Conservation (phyloP, 1,140 invertebrate genomes). For the Trachelipus rathkii region DNA sequence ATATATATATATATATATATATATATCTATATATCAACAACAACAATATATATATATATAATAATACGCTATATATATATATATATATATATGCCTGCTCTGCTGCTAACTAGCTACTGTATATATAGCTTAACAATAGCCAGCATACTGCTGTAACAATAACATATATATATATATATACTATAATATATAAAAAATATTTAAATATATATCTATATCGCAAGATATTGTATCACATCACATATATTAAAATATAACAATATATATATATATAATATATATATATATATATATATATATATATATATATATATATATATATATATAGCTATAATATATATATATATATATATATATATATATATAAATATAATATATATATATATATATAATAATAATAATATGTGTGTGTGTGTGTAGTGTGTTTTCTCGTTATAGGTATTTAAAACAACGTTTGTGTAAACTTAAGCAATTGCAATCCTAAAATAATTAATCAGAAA, state of each 20-base stretch:
- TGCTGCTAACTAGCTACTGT: too few relatives aligned
- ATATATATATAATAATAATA: too few relatives aligned
- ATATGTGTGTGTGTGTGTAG: too few relatives aligned
- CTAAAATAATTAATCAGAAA: too few relatives aligned
- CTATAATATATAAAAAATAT: background rate
- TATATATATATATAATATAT: slow-evolving; percentile 2
- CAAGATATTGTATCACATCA: too few relatives aligned
- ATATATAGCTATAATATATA: slow-evolving; percentile 13
- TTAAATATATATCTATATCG: background rate
- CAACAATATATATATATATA: slow-evolving; percentile 1
- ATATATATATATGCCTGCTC: slow-evolving; percentile 15
- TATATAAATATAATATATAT: background rate
- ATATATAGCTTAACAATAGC: too few relatives aligned
- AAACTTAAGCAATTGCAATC: too few relatives aligned
- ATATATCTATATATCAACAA: background rate
- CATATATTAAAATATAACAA: background rate
- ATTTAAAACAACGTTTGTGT: too few relatives aligned
- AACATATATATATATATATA: slow-evolving; percentile 10
- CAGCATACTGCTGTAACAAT: too few relatives aligned
- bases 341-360: background rate
- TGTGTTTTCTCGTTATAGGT: too few relatives aligned
- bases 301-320: background rate
- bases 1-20: slow-evolving; percentile 11
- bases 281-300: slow-evolving; percentile 15
- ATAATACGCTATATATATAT: background rate